Evolutionary conservation across 2,113 vertebrate species (phyloP).

Genomic region (Alaudala cheleensis): DNA sequence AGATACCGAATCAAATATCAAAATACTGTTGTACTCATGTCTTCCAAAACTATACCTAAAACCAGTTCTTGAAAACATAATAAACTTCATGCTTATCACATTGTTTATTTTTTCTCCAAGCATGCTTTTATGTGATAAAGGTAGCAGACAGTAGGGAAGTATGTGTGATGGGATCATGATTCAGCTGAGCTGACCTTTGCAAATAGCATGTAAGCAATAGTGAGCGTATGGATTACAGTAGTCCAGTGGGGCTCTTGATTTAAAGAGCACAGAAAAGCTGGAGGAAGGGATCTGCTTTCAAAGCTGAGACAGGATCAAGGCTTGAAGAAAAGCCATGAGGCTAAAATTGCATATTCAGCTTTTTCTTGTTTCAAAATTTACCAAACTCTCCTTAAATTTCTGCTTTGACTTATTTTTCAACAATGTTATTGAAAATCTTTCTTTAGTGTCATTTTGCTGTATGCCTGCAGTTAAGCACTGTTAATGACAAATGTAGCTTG

Average conservation of each 20-base stretch:
- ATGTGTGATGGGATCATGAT: neutral
- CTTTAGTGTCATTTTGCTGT: neutral
- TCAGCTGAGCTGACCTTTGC: slow-evolving; percentile 10
- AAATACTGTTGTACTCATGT: neutral
- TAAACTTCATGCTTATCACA: neutral
- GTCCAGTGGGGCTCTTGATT: slow-evolving; percentile 16
- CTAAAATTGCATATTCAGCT: neutral
- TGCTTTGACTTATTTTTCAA: slow-evolving; percentile 18
- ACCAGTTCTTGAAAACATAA: neutral
- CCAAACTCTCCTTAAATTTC: neutral
- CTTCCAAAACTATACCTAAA: neutral
- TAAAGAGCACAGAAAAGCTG: slow-evolving; percentile 37
- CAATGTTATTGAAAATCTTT: neutral
- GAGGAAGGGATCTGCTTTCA: slow-evolving; percentile 46
- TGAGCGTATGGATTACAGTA: slow-evolving; percentile 62
- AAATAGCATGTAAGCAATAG: neutral
- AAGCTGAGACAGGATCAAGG: neutral
- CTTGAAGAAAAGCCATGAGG: slow-evolving; percentile 1
- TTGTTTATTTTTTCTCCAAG: neutral
- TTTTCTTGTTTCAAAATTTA: neutral
- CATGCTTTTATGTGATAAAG: neutral
- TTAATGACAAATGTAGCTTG: neutral
- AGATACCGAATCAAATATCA: neutral
- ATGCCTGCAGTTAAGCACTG: neutral
- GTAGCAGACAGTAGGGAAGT: neutral